Percentiles rank a stretch among this genome's conserved stretches.
Evolutionary conservation across 2,888 invertebrate species (phyloP).

Genomic region (Syrphus vitripennis): DNA sequence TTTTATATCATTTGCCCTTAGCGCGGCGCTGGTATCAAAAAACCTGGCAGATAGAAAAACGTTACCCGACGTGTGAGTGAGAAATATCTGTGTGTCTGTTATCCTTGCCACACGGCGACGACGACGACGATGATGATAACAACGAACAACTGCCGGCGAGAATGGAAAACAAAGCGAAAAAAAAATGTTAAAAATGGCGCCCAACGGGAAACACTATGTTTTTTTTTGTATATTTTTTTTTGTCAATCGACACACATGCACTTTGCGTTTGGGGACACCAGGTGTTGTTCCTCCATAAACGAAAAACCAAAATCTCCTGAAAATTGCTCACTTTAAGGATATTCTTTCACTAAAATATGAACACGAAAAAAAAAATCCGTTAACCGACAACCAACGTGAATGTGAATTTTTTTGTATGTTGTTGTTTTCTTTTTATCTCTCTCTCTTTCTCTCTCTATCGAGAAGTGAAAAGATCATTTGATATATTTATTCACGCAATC

Average conservation of each 20-base stretch:
- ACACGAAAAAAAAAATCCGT: not conserved
- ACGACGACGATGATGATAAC: not conserved
- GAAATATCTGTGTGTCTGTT: slow-evolving; percentile 44
- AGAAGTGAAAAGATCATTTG: slow-evolving; percentile 21
- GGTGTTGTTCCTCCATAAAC: slow-evolving; percentile 49
- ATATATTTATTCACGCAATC: slow-evolving; percentile 62
- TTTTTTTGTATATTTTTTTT: not conserved
- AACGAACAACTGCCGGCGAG: not conserved
- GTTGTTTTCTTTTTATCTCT: no score
- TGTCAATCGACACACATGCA: slow-evolving; percentile 45
- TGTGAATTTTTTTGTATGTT: not conserved
- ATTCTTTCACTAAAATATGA: not conserved
- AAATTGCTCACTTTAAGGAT: slow-evolving; percentile 64
- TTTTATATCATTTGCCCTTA: slow-evolving; percentile 52
- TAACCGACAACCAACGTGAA: not conserved
- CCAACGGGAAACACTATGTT: slow-evolving; percentile 26
- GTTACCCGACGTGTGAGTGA: slow-evolving; percentile 34
- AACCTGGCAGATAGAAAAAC: slow-evolving; percentile 21
- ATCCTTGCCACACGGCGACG: slow-evolving; percentile 21
- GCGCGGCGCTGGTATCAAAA: slow-evolving; percentile 48
- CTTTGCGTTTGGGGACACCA: slow-evolving; percentile 22
- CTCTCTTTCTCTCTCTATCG: no score
- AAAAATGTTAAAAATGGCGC: slow-evolving; percentile 22
- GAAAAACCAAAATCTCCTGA: slow-evolving; percentile 33
- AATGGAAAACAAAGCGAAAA: not conserved